Evolutionary conservation across 1,140 invertebrate species (phyloP).

Genomic region (Idris sp.): DNA sequence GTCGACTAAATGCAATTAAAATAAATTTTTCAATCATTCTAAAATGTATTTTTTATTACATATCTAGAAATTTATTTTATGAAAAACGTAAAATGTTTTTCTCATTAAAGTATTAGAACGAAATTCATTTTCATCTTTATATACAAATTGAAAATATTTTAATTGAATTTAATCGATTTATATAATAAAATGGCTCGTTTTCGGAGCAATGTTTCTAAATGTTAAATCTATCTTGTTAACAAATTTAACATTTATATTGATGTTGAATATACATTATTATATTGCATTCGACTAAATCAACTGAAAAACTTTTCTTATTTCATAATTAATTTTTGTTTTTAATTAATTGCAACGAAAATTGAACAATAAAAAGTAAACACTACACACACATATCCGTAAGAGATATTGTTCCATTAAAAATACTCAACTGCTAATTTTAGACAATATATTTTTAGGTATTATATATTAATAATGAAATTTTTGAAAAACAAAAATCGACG

Average conservation of each 20-base stretch:
- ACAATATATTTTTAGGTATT: background rate
- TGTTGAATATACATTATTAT: conserved; percentile 9
- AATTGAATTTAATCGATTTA: conserved; percentile 13
- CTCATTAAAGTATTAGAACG: too few relatives aligned
- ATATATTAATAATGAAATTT: background rate
- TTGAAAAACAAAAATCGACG: too few relatives aligned
- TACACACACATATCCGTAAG: conserved; percentile 22
- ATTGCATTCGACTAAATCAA: conserved; percentile 4
- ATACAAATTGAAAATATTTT: too few relatives aligned
- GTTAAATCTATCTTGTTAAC: conserved; percentile 33
- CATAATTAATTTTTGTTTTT: too few relatives aligned
- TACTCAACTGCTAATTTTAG: conserved; percentile 23
- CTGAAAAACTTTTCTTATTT: too few relatives aligned
- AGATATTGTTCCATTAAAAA: conserved; percentile 4
- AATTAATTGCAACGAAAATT: too few relatives aligned
- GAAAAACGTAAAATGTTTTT: too few relatives aligned
- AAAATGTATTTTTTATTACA: background rate
- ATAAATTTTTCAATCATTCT: background rate
- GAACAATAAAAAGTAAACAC: conserved; percentile 7
- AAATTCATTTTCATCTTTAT: too few relatives aligned
- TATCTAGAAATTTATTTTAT: background rate
- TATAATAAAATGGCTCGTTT: conserved; percentile 11
- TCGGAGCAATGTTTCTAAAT: conserved; percentile 30
- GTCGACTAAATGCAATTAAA: conserved; percentile 30
- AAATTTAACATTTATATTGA: conserved; percentile 2